Base-by-base conservation (phyloP, 2,113 vertebrate species). In the Ancistrus triradiatus region DNA sequence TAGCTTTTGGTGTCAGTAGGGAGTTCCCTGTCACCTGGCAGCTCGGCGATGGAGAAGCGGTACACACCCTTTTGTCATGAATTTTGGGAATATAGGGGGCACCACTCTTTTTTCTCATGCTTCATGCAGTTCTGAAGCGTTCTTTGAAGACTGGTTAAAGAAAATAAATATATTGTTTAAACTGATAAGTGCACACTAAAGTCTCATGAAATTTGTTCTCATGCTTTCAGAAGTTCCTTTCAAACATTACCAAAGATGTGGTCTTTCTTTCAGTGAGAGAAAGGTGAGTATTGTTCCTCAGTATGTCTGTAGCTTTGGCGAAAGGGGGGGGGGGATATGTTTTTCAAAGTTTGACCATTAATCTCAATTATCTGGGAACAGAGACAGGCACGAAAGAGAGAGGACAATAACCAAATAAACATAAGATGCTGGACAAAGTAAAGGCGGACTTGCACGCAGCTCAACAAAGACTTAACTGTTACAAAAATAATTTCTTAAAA, bases 271-370 rank as follows among this genome's bases (percentile, higher is more conserved):
- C 93, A 27, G 92, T 97, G 62, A 98, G 86, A n/a, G 93, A 92
- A 69, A 98, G 91, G 76, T 98, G 95, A 1, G 95, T 98, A 81
- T 98, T 98, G 78, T 95, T 97, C 78, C 73, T 84, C 31, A 98
- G 72, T 74, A 98, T 94, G 83, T 98, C 95, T 65, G 91, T 79
- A 17, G 95, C 95, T 86, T 98, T 98, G 77, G 77, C 72, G 80
- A 90, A 87, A 5, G n/a, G n/a, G n/a, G n/a, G n/a, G n/a, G n/a
- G n/a, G n/a, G n/a, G 92, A 90, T 61, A 98, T 98, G 79, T 94
- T 97, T 78, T 98, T 95, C 87, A 98, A 98, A 83, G 95, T 98
- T 80, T 98, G 95, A 13, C 95, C 95, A 19, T 98, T 98, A 46
- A 98, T 90, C 88, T 98, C 95, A 92, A 98, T 92, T 86, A 98